Conservation (phyloP, 2,797 vertebrate species). For the Basileuterus tristriatus region DNA sequence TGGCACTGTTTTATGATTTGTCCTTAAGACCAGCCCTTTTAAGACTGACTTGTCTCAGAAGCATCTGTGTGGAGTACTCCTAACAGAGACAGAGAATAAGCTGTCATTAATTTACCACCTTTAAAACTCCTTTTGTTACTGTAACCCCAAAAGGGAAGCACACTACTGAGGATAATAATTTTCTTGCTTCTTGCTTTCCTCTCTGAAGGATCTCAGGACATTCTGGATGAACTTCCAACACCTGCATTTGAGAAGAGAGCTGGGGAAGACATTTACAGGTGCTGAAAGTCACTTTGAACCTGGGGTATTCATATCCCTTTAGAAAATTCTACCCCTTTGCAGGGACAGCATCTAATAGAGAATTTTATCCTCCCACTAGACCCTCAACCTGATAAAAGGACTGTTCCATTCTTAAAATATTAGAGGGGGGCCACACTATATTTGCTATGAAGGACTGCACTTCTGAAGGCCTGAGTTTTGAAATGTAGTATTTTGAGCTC, state of each 20-base stretch:
- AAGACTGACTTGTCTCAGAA: background rate
- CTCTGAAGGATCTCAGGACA: background rate
- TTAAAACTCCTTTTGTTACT: background rate
- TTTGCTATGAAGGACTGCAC: background rate
- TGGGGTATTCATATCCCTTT: background rate
- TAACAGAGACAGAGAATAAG: background rate
- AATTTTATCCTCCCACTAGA: background rate
- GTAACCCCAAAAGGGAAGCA: background rate
- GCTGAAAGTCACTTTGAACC: background rate
- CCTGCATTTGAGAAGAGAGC: fast-evolving
- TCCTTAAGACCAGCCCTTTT: background rate
- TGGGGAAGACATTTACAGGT: background rate
- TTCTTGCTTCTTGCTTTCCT: background rate
- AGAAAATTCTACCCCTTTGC: background rate
- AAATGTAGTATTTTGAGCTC: background rate
- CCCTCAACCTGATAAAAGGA: background rate
- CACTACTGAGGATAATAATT: background rate
- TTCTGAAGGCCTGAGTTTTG: background rate
- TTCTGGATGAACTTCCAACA: background rate
- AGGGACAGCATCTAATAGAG: background rate
- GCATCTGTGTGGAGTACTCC: background rate
- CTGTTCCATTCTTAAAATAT: background rate
- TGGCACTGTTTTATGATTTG: fast-evolving
- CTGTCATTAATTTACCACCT: background rate
- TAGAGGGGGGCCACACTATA: background rate